A percentile compares a stretch with the other conserved stretches of the same genome.
Evolutionary conservation across 2,888 invertebrate genomes (phyloP).

Genomic region (Axea sp.): DNA sequence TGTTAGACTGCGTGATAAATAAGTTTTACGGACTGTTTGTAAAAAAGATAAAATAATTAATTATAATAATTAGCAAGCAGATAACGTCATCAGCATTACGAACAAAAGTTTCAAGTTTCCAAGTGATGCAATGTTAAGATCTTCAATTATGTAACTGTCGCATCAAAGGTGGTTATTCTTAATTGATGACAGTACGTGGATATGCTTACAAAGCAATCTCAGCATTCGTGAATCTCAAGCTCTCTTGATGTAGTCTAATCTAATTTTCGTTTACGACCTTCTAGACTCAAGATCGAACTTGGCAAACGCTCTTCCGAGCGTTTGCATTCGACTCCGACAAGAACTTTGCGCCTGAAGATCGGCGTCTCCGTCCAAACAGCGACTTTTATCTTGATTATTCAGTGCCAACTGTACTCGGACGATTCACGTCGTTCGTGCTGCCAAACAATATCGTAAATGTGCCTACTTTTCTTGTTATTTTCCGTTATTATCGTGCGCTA

Average conservation of each 20-base stretch:
- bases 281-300: constrained; percentile 55
- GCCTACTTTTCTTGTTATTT: constrained; percentile 44
- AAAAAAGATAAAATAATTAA: too few relatives aligned
- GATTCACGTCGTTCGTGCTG: constrained; percentile 23
- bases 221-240: constrained; percentile 69
- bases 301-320: constrained; percentile 35
- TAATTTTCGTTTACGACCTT: constrained; percentile 58
- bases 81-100: constrained; percentile 18
- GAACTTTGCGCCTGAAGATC: constrained; percentile 33
- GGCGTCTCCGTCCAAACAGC: constrained; percentile 17
- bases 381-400: constrained; percentile 54
- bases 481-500: constrained; percentile 21
- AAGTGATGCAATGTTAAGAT: constrained; percentile 30
- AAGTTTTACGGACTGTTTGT: too few relatives aligned
- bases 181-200: constrained; percentile 59
- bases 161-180: constrained; percentile 61
- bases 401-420: constrained; percentile 40
- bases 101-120: constrained; percentile 43
- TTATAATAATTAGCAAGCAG: too few relatives aligned
- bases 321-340: constrained; percentile 17
- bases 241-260: constrained; percentile 56
- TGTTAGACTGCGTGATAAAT: too few relatives aligned
- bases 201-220: constrained; percentile 76
- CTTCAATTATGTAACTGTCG: constrained; percentile 62
- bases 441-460: constrained; percentile 53